Percentiles rank a stretch among this genome's conserved stretches.
These are phyloP conservation scores for Epicampocera succincta DNA, from an alignment of 2,888 invertebrate genomes.

Conservation along the genomic window DNA sequence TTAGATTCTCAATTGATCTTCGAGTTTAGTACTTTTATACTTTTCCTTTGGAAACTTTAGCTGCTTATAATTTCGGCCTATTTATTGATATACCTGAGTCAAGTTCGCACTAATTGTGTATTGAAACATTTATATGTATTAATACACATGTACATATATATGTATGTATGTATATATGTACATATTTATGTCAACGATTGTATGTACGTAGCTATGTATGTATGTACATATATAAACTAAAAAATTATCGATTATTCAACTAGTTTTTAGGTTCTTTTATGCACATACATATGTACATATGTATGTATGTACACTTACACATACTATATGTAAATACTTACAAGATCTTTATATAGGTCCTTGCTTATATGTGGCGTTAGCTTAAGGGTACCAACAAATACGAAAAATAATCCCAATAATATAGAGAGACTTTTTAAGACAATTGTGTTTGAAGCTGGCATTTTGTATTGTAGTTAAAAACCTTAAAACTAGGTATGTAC, in stretches of 20 bases:
- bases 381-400: slow-evolving; percentile 96
- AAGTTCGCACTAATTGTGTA: too few species aligned
- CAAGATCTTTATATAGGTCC: slow-evolving; percentile 98
- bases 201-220: too few species aligned
- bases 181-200: too few species aligned
- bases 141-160: too few species aligned
- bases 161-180: slow-evolving; percentile 3
- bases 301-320: too few species aligned
- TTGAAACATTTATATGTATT: too few species aligned
- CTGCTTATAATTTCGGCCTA: too few species aligned
- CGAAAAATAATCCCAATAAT: slow-evolving; percentile 95
- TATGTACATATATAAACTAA: background rate
- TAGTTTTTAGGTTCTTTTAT: background rate
- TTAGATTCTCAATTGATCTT: too few species aligned
- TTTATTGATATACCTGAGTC: too few species aligned
- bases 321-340: slow-evolving; percentile 82
- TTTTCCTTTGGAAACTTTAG: too few species aligned
- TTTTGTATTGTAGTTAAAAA: slow-evolving; percentile 70
- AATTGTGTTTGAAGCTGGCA: slow-evolving; percentile 84
- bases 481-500: background rate
- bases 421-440: slow-evolving; percentile 95
- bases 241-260: slow-evolving; percentile 32
- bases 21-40: too few species aligned
- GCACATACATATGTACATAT: too few species aligned
- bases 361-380: slow-evolving; percentile 94